These are phyloP conservation scores for Matsumurasca onukii DNA, from an alignment of 1,140 invertebrate genomes.

Conservation along the genomic window DNA sequence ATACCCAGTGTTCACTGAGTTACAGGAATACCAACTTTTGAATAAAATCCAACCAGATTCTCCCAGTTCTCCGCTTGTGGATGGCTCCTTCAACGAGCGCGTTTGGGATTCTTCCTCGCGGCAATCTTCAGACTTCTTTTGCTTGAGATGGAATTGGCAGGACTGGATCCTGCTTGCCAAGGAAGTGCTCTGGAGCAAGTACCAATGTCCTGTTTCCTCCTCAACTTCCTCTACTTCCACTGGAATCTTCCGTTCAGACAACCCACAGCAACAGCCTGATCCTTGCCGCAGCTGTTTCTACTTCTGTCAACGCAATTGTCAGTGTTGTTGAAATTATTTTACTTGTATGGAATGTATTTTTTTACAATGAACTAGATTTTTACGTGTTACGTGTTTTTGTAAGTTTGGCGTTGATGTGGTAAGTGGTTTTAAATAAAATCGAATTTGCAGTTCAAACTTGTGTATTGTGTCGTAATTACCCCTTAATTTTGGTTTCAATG, in stretches of 20 bases:
- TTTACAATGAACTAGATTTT: too few species aligned
- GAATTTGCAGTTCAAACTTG: too few species aligned
- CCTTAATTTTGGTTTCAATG: too few species aligned
- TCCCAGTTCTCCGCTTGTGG: not conserved
- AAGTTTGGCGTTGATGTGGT: too few species aligned
- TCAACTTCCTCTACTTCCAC: not conserved
- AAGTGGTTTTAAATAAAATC: too few species aligned
- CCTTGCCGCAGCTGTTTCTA: not conserved
- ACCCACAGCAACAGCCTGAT: not conserved
- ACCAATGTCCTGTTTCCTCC: constrained; percentile 13
- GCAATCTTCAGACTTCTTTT: constrained; percentile 1
- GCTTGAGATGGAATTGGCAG: constrained; percentile 8
- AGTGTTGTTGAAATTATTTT: constrained; percentile 10
- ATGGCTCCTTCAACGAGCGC: too few species aligned
- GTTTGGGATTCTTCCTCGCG: constrained; percentile 13
- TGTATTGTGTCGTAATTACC: too few species aligned
- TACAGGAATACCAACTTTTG: not conserved
- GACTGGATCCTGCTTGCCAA: constrained; percentile 1
- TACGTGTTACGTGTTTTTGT: too few species aligned
- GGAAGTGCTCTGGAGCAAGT: constrained; percentile 13
- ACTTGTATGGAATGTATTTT: too few species aligned
- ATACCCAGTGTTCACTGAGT: not conserved
- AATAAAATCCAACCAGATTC: too few species aligned
- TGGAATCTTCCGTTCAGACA: not conserved
- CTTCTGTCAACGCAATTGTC: constrained; percentile 3